phyloP scores from a whole-genome alignment of 2,113 vertebrate species.

The Puntigrus tetrazona region DNA sequence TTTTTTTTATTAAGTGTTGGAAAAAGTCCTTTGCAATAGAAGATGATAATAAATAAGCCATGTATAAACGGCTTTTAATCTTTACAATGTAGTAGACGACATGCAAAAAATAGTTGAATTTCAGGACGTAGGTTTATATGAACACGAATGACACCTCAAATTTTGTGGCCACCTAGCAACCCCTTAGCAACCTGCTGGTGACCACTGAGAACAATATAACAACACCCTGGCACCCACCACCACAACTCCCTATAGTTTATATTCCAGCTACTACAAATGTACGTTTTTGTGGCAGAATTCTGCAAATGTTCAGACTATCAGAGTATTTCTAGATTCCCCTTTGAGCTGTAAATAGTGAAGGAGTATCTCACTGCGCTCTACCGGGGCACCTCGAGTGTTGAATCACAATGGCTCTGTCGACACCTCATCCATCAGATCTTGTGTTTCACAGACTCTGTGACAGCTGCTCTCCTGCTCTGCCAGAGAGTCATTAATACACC shows the following conservation, averaged over 20 bases:
- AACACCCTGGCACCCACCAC: not conserved
- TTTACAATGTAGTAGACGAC: not conserved
- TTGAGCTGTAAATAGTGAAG: constrained; percentile 37
- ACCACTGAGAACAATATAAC: not conserved
- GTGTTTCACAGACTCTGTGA: constrained; percentile 21
- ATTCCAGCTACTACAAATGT: not conserved
- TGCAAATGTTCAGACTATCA: not conserved
- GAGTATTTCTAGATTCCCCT: constrained; percentile 5
- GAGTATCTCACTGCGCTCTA: constrained; percentile 41
- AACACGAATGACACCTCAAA: not conserved
- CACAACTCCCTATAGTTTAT: not conserved
- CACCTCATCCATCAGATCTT: constrained; percentile 65
- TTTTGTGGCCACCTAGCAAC: not conserved
- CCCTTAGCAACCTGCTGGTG: not conserved
- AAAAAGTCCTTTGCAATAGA: not conserved
- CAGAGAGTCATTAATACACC: not conserved
- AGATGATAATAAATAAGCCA: not conserved
- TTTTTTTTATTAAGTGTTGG: too few species aligned
- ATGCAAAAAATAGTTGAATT: not conserved
- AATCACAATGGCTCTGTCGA: constrained; percentile 54
- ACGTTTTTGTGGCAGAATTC: not conserved
- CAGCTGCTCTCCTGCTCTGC: constrained; percentile 17
- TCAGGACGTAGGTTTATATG: not conserved
- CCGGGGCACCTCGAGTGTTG: constrained; percentile 52
- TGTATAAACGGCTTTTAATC: not conserved